Evolutionary conservation across 1,140 invertebrate genomes (phyloP).

Genomic region (Battus philenor): DNA sequence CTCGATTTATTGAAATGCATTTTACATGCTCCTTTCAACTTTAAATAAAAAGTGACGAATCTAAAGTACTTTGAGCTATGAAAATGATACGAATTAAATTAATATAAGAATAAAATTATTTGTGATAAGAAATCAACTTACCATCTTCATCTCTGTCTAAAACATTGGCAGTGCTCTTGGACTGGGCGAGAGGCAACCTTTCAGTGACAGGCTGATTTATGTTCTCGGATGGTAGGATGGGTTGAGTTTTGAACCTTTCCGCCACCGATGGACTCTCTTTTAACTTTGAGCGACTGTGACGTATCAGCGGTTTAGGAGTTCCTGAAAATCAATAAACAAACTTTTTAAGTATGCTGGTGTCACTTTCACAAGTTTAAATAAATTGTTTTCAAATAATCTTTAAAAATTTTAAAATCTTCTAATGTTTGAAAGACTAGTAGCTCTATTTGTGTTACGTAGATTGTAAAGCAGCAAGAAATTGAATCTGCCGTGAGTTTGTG

Average conservation of each 20-base stretch:
- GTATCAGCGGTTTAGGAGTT: conserved; percentile 63
- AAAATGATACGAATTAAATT: conserved; percentile 7
- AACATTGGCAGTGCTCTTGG: conserved; percentile 67
- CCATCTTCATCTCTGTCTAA: conserved; percentile 74
- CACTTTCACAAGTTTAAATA: too few relatives aligned
- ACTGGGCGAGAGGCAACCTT: conserved; percentile 53
- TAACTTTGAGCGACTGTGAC: conserved; percentile 66
- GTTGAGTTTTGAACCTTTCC: conserved; percentile 67
- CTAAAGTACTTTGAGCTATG: conserved; percentile 11
- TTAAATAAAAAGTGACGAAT: conserved; percentile 12
- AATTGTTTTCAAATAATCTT: neutral
- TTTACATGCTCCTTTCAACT: conserved; percentile 49
- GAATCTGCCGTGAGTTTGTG: conserved; percentile 3
- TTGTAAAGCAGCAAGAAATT: neutral
- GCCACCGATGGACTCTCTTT: conserved; percentile 62
- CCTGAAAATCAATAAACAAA: conserved; percentile 47
- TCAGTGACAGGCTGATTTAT: conserved; percentile 30
- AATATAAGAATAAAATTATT: conserved; percentile 16
- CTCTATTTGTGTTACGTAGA: neutral
- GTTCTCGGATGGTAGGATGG: conserved; percentile 37
- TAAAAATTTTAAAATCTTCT: neutral
- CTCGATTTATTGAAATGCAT: conserved; percentile 44
- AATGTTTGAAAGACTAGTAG: neutral
- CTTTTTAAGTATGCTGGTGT: neutral
- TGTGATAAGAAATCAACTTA: conserved; percentile 28